Percentiles rank a stretch among this genome's conserved stretches.
These are phyloP conservation scores for Gambusia affinis DNA, from an alignment of 2,113 vertebrate genomes.

Conservation along the genomic window DNA sequence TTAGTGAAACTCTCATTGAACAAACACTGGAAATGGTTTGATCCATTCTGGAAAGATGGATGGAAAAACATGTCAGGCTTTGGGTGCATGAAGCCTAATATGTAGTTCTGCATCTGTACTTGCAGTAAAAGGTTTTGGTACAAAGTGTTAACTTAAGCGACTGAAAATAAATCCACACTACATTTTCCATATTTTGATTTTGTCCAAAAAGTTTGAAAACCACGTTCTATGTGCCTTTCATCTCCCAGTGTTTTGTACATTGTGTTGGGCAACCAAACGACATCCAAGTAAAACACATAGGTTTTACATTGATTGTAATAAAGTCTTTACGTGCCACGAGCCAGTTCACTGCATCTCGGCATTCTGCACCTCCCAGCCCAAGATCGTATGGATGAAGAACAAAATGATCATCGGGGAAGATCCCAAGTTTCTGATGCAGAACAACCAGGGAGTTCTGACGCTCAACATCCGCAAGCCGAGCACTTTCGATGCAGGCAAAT, in stretches of 20 bases:
- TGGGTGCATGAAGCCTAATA: neutral
- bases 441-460: constrained; percentile 88
- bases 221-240: neutral
- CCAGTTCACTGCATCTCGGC: neutral
- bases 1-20: no score
- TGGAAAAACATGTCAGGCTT: neutral
- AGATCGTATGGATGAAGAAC: constrained; percentile 92
- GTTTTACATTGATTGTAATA: neutral
- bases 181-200: neutral
- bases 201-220: neutral
- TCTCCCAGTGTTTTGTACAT: neutral
- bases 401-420: constrained; percentile 85
- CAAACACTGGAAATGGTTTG: neutral
- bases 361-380: constrained; percentile 77
- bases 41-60: neutral
- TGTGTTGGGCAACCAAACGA: neutral
- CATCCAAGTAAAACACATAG: neutral
- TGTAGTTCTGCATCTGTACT: neutral
- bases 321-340: neutral
- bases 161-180: neutral
- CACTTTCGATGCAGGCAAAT: constrained; percentile 85
- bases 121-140: neutral
- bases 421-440: constrained; percentile 88
- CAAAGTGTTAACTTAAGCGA: neutral
- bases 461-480: constrained; percentile 88